These are phyloP conservation scores for Galemys pyrenaicus DNA, from an alignment of 2,113 vertebrate genomes.

Conservation along the genomic window DNA sequence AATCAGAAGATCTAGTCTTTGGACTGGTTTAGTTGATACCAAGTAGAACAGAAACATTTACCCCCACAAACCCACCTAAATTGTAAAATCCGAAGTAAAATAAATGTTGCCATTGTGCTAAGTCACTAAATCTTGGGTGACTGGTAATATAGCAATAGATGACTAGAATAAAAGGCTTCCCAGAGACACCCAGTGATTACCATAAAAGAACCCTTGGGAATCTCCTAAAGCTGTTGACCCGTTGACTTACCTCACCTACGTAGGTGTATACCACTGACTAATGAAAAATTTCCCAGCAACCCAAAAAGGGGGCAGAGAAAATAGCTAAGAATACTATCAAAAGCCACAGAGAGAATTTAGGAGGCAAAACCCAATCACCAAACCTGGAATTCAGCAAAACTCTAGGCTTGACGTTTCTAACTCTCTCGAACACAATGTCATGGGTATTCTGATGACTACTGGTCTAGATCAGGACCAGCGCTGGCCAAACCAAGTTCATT, in stretches of 20 bases:
- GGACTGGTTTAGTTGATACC: background rate
- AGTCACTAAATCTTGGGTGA: background rate
- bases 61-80: background rate
- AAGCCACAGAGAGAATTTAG: slow-evolving; percentile 39
- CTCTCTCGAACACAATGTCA: slow-evolving; percentile 11
- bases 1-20: background rate
- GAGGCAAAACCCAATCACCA: slow-evolving; percentile 30
- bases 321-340: background rate
- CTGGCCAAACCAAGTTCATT: background rate
- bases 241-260: background rate
- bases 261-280: background rate
- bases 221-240: background rate
- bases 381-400: slow-evolving; percentile 24
- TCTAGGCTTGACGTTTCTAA: background rate
- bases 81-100: background rate
- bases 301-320: background rate
- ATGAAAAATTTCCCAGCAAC: background rate
- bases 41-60: background rate
- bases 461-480: background rate
- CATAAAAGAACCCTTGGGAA: background rate
- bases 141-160: background rate
- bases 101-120: background rate
- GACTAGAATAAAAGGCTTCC: background rate
- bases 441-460: background rate
- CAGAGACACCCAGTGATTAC: background rate